Percentiles rank a stretch among this genome's conserved stretches.
phyloP scores from a whole-genome alignment of 2,888 invertebrate species.

The Clivina fossor region DNA sequence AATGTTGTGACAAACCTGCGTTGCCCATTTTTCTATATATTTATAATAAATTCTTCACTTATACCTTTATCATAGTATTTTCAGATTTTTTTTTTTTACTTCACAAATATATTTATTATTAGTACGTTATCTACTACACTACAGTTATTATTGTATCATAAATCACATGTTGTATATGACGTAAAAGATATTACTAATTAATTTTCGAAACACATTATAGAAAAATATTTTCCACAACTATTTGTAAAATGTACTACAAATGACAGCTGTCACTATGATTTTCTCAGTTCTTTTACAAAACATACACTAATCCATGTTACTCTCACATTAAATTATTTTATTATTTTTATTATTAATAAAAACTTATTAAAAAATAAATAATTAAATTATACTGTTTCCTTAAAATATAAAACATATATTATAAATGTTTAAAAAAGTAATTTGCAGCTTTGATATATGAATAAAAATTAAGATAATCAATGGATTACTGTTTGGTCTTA shows the following conservation, averaged over 20 bases:
- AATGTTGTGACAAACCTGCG: slow-evolving; percentile 84
- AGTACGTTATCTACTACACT: slow-evolving; percentile 5
- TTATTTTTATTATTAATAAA: no score
- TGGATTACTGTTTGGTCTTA: no score
- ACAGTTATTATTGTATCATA: slow-evolving; percentile 20
- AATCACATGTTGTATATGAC: slow-evolving; percentile 23
- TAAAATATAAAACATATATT: no score
- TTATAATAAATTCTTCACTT: slow-evolving; percentile 2
- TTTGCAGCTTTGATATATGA: no score
- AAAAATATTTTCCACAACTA: slow-evolving; percentile 1
- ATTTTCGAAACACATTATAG: not conserved
- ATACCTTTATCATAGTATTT: not conserved
- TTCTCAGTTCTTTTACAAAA: no score
- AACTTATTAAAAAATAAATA: no score
- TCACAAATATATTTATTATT: slow-evolving; percentile 6
- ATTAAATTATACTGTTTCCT: no score
- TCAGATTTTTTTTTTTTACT: no score
- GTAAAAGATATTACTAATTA: not conserved
- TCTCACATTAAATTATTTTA: no score
- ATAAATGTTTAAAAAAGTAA: no score
- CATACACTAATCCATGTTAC: not conserved
- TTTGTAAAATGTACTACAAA: slow-evolving; percentile 9
- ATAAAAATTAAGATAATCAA: no score
- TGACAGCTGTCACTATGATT: slow-evolving; percentile 13
- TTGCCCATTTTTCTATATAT: slow-evolving; percentile 73